These are phyloP conservation scores for Cylas formicarius DNA, from an alignment of 1,140 invertebrate species.

Conservation along the genomic window DNA sequence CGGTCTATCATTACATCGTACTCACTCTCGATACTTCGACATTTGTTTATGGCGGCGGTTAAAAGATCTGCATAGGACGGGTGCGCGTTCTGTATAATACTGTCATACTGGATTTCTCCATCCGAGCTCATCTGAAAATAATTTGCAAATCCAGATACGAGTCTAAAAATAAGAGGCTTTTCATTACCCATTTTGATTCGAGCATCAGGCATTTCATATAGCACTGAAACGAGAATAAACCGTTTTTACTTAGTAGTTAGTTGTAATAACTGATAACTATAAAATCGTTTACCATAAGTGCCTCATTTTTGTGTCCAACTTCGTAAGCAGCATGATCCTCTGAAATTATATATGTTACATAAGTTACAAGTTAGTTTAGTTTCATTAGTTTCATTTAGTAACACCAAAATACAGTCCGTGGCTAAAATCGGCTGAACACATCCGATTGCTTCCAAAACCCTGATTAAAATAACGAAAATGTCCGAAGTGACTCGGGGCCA, in stretches of 20 bases:
- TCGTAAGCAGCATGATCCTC: constrained; percentile 24
- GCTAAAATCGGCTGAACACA: too few species aligned
- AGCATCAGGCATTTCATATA: constrained; percentile 33
- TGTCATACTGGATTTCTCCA: constrained; percentile 27
- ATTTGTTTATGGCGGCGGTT: constrained; percentile 25
- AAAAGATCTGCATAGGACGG: constrained; percentile 25
- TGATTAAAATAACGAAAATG: too few species aligned
- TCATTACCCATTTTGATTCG: constrained; percentile 29
- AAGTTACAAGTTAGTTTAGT: background rate
- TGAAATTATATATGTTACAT: constrained; percentile 18
- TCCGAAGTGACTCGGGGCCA: too few species aligned
- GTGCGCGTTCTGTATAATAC: constrained; percentile 22
- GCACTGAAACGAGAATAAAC: constrained; percentile 22
- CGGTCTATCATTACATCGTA: too few species aligned
- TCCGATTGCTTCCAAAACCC: too few species aligned
- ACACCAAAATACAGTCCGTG: too few species aligned
- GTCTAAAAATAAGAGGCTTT: too few species aligned
- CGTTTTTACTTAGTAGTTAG: constrained; percentile 1
- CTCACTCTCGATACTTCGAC: constrained; percentile 25
- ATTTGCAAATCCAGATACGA: background rate
- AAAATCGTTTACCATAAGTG: constrained; percentile 23
- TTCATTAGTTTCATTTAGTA: too few species aligned
- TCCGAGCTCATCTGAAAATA: constrained; percentile 25
- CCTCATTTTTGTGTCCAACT: constrained; percentile 20
- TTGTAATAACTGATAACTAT: background rate